Conservation (phyloP, 1,140 invertebrate species). For the Streblospio benedicti region DNA sequence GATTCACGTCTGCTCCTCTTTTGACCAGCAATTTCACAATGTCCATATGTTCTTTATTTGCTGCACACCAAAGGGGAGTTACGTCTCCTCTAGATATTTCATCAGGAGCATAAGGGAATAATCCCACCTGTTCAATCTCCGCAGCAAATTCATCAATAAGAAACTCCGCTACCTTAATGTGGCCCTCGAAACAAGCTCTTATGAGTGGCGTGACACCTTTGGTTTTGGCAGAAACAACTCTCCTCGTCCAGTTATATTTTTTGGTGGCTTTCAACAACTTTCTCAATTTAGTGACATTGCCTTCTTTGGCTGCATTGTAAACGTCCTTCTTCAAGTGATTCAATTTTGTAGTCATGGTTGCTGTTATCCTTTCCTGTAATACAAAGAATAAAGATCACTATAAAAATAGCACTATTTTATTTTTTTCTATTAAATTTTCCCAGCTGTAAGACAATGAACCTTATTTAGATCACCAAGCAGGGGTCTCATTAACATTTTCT, state of each 20-base stretch:
- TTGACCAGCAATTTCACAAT: conserved; percentile 76
- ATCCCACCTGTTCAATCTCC: conserved; percentile 79
- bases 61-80: conserved; percentile 86
- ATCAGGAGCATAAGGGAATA: conserved; percentile 89
- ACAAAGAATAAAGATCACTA: no score
- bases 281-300: conserved; percentile 59
- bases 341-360: no score
- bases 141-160: conserved; percentile 80
- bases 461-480: no score
- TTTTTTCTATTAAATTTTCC: no score
- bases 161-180: conserved; percentile 85
- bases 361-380: no score
- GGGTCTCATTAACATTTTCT: no score
- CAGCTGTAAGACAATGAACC: no score
- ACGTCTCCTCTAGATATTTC: conserved; percentile 93
- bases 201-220: conserved; percentile 85
- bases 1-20: conserved; percentile 54
- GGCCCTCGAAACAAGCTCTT: conserved; percentile 86
- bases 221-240: conserved; percentile 38
- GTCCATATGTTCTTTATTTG: conserved; percentile 60
- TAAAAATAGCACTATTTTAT: no score
- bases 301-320: conserved; percentile 62
- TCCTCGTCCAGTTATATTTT: conserved; percentile 39
- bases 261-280: conserved; percentile 57
- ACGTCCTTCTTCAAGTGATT: conserved; percentile 51